Conservation (phyloP, 2,797 vertebrate species). For the Acestrorhynchus altus region DNA sequence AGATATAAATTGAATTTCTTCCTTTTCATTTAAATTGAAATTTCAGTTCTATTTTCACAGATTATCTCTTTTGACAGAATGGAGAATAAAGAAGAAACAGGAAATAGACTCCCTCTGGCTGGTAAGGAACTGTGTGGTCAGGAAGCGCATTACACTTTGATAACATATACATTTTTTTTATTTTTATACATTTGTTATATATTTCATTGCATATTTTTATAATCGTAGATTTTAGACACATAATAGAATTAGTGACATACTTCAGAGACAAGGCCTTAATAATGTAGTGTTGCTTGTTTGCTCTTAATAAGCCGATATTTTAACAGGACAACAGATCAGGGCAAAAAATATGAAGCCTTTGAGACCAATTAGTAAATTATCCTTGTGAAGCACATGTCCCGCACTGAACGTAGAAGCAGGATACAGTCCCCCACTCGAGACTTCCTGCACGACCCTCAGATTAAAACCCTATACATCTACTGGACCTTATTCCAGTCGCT, state of each 20-base stretch:
- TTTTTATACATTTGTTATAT: not conserved
- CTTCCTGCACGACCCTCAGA: constrained; percentile 44
- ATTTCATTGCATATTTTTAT: not conserved
- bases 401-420: not conserved
- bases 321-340: no score
- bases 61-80: no score
- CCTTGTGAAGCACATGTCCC: not conserved
- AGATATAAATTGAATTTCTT: no score
- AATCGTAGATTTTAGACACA: not conserved
- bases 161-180: no score
- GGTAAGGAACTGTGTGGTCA: no score
- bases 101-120: no score
- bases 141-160: no score
- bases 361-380: constrained; percentile 20
- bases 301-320: constrained; percentile 2
- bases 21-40: no score
- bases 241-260: no score
- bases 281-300: not conserved
- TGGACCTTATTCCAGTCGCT: constrained; percentile 72
- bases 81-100: no score
- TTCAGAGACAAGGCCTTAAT: not conserved
- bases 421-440: not conserved
- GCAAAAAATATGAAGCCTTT: not conserved
- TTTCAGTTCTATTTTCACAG: no score
- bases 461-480: constrained; percentile 60